phyloP scores from a whole-genome alignment of 2,113 vertebrate genomes.

The Chaetura pelagica region DNA sequence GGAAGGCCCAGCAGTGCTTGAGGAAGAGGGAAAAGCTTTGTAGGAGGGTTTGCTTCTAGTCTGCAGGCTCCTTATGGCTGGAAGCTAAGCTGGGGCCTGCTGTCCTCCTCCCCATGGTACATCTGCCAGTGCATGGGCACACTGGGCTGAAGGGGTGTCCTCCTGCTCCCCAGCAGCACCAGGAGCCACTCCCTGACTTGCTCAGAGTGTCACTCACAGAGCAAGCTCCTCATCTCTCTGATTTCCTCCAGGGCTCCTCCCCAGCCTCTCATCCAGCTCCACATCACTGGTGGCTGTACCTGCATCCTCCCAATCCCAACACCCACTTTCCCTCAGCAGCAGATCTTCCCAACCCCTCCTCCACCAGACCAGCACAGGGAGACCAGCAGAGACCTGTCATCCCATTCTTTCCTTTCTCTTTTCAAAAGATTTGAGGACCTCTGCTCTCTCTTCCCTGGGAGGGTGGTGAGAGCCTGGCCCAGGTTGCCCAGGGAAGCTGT shows the following conservation, averaged over 20 bases:
- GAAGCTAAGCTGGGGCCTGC: background rate
- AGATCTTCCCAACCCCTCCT: background rate
- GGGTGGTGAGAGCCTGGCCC: no score
- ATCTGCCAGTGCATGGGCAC: fast-evolving
- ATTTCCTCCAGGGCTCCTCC: background rate
- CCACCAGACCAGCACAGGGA: background rate
- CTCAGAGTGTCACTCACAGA: fast-evolving
- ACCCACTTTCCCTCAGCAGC: background rate
- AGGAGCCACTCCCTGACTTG: background rate
- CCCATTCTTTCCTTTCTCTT: background rate
- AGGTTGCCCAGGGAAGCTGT: no score
- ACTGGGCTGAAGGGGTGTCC: no score
- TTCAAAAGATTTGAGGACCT: background rate
- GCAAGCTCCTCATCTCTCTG: background rate
- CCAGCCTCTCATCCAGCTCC: background rate
- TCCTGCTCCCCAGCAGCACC: background rate
- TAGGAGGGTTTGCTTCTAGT: background rate
- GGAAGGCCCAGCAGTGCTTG: background rate
- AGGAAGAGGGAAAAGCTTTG: background rate
- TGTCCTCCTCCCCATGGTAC: background rate
- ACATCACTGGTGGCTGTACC: fast-evolving
- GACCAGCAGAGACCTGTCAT: background rate
- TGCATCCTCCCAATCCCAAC: fast-evolving
- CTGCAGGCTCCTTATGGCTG: background rate
- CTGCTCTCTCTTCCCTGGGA: background rate